A percentile compares a stretch with the other conserved stretches of the same genome.
Evolutionary conservation across 2,113 vertebrate genomes (phyloP).

Genomic region (Chlamydotis undulata): DNA sequence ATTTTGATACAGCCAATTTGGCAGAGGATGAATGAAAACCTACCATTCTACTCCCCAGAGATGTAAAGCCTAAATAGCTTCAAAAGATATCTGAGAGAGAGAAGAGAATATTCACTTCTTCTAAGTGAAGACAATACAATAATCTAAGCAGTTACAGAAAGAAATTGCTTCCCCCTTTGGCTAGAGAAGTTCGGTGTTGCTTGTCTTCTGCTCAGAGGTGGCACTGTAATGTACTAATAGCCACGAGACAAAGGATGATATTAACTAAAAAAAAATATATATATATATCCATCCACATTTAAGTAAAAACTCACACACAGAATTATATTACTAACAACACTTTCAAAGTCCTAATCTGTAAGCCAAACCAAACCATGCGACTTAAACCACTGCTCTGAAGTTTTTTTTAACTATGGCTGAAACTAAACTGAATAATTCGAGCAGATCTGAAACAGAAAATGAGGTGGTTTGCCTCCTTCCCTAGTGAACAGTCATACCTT

Average conservation of each 20-base stretch:
- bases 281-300: not conserved
- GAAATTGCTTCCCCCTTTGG: not conserved
- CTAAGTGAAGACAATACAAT: not conserved
- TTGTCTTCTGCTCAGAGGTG: not conserved
- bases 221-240: not conserved
- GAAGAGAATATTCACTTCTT: not conserved
- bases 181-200: not conserved
- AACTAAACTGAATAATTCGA: not conserved
- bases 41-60: not conserved
- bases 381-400: not conserved
- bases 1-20: not conserved
- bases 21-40: constrained; percentile 41
- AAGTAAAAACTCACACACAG: not conserved
- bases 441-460: constrained; percentile 6
- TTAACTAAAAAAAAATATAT: not conserved
- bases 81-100: not conserved
- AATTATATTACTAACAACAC: not conserved
- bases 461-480: not conserved
- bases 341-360: not conserved
- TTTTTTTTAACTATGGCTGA: not conserved
- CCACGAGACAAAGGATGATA: not conserved
- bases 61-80: not conserved
- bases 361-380: not conserved
- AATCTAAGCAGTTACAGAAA: not conserved
- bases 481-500: not conserved